Base-by-base conservation (phyloP, 2,888 invertebrate genomes). In the Heliconius sara region DNA sequence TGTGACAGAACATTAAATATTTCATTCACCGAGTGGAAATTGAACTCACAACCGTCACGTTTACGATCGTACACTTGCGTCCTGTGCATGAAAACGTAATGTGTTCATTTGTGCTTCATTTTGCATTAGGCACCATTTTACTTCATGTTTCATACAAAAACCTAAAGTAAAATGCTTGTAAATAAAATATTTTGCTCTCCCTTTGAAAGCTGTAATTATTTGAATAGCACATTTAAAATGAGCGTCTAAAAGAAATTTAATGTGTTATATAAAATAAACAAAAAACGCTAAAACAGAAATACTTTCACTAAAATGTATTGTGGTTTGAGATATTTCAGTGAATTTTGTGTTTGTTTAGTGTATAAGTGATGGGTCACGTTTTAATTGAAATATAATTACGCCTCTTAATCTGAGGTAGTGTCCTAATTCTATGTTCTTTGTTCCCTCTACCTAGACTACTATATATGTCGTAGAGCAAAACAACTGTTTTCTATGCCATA, bases 251-350 rank as follows among this genome's bases (percentile, higher is more conserved):
- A 68, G 68, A 68, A 43, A 43, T 43, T n/a, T 43, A 43, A 43
- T 68, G 43, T 43, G n/a, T 68, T 67, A 67, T 67, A 34, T 67
- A 67, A 67, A 67, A 67, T 67, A 34, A 27, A 27, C 60, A 27
- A 27, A 27, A 65, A 27, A 65, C 65, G 27, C 16, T 65, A 65
- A 65, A 65, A 65, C 65, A 78, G 34, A 78, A 81, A 75, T 78
- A 83, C 83, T 83, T 83, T 83, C 83, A 80, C 83, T 78, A 79
- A 79, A 81, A 80, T 80, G 66, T 47, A 73, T 81, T 79, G 76
- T 80, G 68, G 27, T 65, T 65, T 27, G 65, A 60, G n/a, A 60
- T 27, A 27, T 27, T 65, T 65, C 27, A 27, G 16, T 65, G 2
- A 27, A 27, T 27, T 65, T 27, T 65, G 16, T 13, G 13, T 65